Evolutionary conservation across 2,113 vertebrate genomes (phyloP).

Genomic region (Arizona elegans): DNA sequence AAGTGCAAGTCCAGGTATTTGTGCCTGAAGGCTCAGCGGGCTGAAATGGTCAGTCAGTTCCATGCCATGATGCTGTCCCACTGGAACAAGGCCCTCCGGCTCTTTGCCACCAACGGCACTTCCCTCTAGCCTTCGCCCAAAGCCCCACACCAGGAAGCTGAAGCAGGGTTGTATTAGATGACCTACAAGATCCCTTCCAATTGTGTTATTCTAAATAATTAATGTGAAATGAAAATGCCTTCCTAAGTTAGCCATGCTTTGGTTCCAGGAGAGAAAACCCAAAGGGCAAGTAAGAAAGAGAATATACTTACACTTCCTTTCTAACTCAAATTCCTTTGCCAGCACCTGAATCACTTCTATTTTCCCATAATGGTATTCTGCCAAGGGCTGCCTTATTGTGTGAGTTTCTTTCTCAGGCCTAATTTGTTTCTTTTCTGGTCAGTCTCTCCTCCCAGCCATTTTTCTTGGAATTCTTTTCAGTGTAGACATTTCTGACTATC

Average conservation of each 20-base stretch:
- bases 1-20: no score
- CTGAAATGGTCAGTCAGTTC: no score
- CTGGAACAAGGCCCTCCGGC: no score
- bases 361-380: background rate
- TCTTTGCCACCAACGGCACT: no score
- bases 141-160: no score
- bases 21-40: no score
- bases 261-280: background rate
- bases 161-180: no score
- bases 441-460: background rate
- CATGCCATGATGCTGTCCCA: no score
- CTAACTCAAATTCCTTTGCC: background rate
- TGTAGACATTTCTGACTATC: background rate
- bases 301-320: background rate
- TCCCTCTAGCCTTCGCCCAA: no score
- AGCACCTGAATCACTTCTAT: background rate
- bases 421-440: background rate
- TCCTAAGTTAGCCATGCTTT: background rate
- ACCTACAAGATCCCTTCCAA: no score
- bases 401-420: background rate
- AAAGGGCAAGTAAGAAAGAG: background rate
- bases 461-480: background rate
- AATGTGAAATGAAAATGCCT: background rate
- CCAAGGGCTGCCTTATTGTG: background rate
- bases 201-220: no score